Base-by-base conservation (phyloP, 2,113 vertebrate species). In the Ivindomyrus marchei region DNA sequence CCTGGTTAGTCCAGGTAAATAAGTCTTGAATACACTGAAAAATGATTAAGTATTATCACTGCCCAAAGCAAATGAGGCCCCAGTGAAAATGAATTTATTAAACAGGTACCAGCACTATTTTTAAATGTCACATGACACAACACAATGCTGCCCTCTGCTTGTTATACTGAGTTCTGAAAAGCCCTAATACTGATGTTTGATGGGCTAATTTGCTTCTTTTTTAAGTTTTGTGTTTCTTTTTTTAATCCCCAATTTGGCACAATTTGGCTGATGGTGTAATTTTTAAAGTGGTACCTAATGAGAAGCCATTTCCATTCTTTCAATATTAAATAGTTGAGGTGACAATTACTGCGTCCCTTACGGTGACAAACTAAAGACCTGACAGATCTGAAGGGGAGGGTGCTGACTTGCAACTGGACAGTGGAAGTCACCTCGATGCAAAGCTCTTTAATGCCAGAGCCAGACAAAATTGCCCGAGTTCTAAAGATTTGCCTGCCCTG, bases 101-200 rank as follows among this genome's bases (percentile, higher is more conserved):
- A 47, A 74, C 15, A 49, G 74, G 46, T 13, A 31, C 4, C 87
- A 39, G 36, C 5, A 56, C 10, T 88, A 88, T 88, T 13, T 66
- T 47, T 70, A 62, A 36, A 39, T 21, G 87, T 42, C 74, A 66
- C 27, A 24, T 66, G 56, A 46, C 6, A 46, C 6, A 70, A 17
- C 7, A 50, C 93, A 92, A 94, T 89, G 89, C 92, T 94, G 95
- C 94, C 95, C 93, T 92, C 95, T 92, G 90, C 92, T 94, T 94
- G 94, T 70, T 47, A 85, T 47, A 24, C 1, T 4, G 15, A 46
- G 83, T 21, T 83, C 11, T 74, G 31, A 74, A 74, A 74, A 74
- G 66, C n/a, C n/a, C 1, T 2, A 36, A 74, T 74, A 74, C 27
- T 83, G 3, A 83, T 45, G 39, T 46, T 83, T 19, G 9, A 74